Percentiles rank a stretch among this genome's conserved stretches.
Evolutionary conservation across 2,113 vertebrate genomes (phyloP).

Genomic region (Hypomesus transpacificus): DNA sequence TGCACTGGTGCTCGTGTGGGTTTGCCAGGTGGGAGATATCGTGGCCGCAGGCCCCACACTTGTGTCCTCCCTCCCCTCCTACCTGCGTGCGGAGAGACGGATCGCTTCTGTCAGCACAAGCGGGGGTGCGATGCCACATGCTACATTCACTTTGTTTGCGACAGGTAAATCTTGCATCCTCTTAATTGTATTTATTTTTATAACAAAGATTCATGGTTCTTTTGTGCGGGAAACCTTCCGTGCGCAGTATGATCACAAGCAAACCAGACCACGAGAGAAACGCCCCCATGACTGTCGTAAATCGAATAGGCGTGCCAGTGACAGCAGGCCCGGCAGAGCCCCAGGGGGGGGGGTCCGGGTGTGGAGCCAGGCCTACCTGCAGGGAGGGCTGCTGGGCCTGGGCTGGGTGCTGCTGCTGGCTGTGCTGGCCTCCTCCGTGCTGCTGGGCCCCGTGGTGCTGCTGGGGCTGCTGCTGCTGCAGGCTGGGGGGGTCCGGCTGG

Average conservation of each 20-base stretch:
- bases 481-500: conserved; percentile 77
- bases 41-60: conserved; percentile 90
- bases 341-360: neutral
- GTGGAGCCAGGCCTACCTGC: neutral
- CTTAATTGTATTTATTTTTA: too few relatives aligned
- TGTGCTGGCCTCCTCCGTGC: conserved; percentile 57
- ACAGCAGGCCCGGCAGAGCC: neutral
- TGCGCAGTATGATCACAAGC: too few relatives aligned
- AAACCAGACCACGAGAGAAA: too few relatives aligned
- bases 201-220: too few relatives aligned
- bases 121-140: too few relatives aligned
- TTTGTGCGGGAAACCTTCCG: too few relatives aligned
- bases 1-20: conserved; percentile 94
- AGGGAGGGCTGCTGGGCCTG: conserved; percentile 32
- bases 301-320: too few relatives aligned
- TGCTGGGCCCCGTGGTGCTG: conserved; percentile 67
- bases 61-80: conserved; percentile 80
- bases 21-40: conserved; percentile 89
- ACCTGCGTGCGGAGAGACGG: conserved; percentile 57
- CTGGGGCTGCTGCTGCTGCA: conserved; percentile 77
- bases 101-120: too few relatives aligned
- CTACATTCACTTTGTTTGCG: too few relatives aligned
- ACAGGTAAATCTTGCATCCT: too few relatives aligned
- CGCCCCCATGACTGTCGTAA: too few relatives aligned
- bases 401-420: conserved; percentile 62